These are phyloP conservation scores for Neomicropteryx cornuta DNA, from an alignment of 1,140 invertebrate species.

Conservation along the genomic window DNA sequence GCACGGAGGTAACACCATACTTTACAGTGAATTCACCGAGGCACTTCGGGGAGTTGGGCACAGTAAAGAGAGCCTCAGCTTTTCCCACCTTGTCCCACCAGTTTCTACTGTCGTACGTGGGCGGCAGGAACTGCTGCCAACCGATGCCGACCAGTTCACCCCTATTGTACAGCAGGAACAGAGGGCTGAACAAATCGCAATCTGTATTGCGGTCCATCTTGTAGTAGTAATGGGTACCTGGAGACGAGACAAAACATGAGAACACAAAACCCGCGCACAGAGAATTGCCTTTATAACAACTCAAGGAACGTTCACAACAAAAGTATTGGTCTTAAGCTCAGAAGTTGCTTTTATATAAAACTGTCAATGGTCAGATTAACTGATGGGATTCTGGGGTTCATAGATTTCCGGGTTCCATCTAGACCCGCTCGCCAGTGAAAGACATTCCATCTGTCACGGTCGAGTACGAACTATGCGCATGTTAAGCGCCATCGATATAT, in stretches of 20 bases:
- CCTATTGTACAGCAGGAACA: slow-evolving; percentile 9
- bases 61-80: slow-evolving; percentile 3
- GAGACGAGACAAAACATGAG: not conserved
- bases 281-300: too few relatives aligned
- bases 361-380: too few relatives aligned
- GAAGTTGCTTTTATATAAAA: too few relatives aligned
- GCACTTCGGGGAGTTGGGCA: slow-evolving; percentile 9
- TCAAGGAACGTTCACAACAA: too few relatives aligned
- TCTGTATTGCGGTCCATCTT: slow-evolving; percentile 1
- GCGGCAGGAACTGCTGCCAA: slow-evolving; percentile 11
- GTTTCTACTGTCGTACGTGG: slow-evolving; percentile 7
- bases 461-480: too few relatives aligned
- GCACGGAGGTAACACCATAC: slow-evolving; percentile 13
- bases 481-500: too few relatives aligned
- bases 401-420: too few relatives aligned
- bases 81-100: slow-evolving; percentile 8
- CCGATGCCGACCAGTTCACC: slow-evolving; percentile 10
- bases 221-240: slow-evolving; percentile 10
- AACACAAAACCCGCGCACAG: not conserved
- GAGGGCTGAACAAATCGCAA: slow-evolving; percentile 8
- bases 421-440: too few relatives aligned
- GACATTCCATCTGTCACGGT: too few relatives aligned
- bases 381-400: too few relatives aligned
- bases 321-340: too few relatives aligned
- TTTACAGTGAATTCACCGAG: slow-evolving; percentile 6